Evolutionary conservation across 2,797 vertebrate genomes (phyloP), one percentile per base, ranked within the genome.

Genomic region (Scyliorhinus canicula): DNA sequence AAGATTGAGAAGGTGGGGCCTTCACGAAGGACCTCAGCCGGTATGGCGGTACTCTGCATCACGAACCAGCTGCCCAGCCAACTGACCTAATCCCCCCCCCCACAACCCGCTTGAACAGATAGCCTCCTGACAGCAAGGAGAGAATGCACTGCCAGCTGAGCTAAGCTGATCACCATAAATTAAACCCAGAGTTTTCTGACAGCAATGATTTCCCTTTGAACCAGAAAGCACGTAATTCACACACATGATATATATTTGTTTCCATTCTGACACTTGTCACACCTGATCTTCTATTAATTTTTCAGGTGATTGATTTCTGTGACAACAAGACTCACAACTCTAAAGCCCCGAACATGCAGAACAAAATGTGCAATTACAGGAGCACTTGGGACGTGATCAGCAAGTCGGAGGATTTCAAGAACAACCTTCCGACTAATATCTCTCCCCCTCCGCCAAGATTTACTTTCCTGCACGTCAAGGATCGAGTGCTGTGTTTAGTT

Each of bases 231-330:
- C 19, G 1, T 93, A 16, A 14, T 74, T 69, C 9, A 4, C 60
- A 44, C 35, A 60, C 4, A 14, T 31, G 12, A 19, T 26, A 14
- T 14, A 12, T n/a, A 11, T 40, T 77, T 40, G n/a, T 77, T 77
- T n/a, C 28, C 44, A 50, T 26, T 86, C 86, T 63, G 57, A 91
- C 57, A 26, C 35, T 26, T 91, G n/a, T 91, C 24, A 21, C 26
- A 47, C 12, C 90, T 44, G 35, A 24, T 63, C 88, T 60, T 91
- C 2, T n/a, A 11, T 93, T 94, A 28, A 9, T 71, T 74, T 94
- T 95, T 77, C 93, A 97, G 97, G 96, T 97, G 77, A 96, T 95
- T 86, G 96, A 97, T 91, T 98, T 97, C 96, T 98, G 97, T 95
- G 95, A 96, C 2, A 95, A 96, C 95, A 95, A 93, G 16, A 96